Percentiles rank a stretch among this genome's conserved stretches.
These are phyloP conservation scores for Equus przewalskii DNA, from an alignment of 2,113 vertebrate species.

Conservation along the genomic window DNA sequence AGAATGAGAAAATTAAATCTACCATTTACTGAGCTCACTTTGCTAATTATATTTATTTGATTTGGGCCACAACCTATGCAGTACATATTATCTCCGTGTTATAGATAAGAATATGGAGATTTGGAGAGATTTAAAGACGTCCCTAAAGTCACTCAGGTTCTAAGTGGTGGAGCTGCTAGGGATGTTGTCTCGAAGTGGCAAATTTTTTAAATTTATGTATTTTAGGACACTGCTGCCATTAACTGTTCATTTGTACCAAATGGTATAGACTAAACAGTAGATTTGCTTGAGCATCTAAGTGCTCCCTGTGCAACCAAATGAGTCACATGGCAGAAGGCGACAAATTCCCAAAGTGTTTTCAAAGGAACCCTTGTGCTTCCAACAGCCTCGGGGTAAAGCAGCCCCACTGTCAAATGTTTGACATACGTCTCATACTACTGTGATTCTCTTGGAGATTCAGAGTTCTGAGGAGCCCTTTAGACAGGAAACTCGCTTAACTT, in stretches of 20 bases:
- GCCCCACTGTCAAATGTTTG: neutral
- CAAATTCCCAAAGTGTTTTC: neutral
- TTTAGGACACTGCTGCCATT: neutral
- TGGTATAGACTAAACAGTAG: neutral
- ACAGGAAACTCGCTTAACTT: neutral
- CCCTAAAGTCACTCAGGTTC: neutral
- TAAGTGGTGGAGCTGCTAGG: neutral
- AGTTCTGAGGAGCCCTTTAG: neutral
- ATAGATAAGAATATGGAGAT: neutral
- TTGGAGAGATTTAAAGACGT: neutral
- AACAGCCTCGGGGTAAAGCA: slow-evolving; percentile 25
- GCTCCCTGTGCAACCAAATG: neutral
- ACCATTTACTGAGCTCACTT: neutral
- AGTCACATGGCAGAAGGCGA: neutral
- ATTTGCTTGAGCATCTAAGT: neutral
- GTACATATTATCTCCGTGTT: neutral
- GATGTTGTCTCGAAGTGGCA: neutral
- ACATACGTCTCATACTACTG: neutral
- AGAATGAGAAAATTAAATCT: neutral
- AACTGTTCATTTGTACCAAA: slow-evolving; percentile 7
- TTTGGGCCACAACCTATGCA: neutral
- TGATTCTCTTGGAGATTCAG: neutral
- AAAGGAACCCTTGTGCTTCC: neutral
- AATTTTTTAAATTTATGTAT: neutral
- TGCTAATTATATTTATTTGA: neutral